Evolutionary conservation across 35 echinoderm and acorn worm genomes (phyloP).

Genomic region (Apostichopus japonicus): DNA sequence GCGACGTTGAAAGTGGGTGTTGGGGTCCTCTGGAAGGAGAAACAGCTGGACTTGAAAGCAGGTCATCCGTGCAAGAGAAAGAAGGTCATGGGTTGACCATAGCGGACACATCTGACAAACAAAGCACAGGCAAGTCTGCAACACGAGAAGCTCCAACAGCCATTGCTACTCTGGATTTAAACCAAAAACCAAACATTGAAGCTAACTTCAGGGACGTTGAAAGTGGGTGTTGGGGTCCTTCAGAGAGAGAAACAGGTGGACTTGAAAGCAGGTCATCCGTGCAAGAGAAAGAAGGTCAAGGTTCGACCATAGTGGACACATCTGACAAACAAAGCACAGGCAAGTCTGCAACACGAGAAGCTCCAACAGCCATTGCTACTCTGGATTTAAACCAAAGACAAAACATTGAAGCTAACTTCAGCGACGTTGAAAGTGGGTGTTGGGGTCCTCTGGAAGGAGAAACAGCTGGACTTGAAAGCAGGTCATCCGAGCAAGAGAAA

Average conservation of each 20-base stretch:
- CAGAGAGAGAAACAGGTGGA: neutral
- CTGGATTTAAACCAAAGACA: neutral
- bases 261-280: neutral
- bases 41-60: neutral
- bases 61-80: neutral
- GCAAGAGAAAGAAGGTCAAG: neutral
- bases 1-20: neutral
- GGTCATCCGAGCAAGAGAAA: neutral
- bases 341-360: neutral
- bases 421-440: neutral
- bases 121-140: neutral
- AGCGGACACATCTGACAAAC: neutral
- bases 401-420: neutral
- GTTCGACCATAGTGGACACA: neutral
- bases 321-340: neutral
- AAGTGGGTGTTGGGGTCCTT: neutral
- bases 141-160: neutral
- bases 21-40: neutral
- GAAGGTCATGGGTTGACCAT: neutral
- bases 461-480: neutral
- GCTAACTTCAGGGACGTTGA: neutral
- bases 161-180: neutral
- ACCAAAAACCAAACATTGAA: neutral
- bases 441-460: neutral
- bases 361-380: neutral